Conservation (phyloP, 2,797 vertebrate genomes). For the Cuculus canorus region DNA sequence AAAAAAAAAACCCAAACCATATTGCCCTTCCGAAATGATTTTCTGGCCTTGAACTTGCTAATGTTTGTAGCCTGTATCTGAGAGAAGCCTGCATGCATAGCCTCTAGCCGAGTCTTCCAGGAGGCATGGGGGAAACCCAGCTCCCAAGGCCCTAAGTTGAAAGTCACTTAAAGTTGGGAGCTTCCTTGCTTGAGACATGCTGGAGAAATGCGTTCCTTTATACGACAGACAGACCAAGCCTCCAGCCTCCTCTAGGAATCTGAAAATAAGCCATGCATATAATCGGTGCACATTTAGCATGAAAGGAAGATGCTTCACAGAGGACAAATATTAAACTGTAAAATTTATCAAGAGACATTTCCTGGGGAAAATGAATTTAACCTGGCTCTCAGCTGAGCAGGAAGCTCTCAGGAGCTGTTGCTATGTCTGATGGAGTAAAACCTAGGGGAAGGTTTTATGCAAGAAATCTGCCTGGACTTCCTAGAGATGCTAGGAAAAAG, state of each 20-base stretch:
- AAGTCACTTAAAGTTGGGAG: not conserved
- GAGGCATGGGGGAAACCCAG: not conserved
- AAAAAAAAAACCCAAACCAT: not conserved
- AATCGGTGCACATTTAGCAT: slow-evolving; percentile 1
- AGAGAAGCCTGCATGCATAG: not conserved
- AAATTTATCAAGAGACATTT: slow-evolving; percentile 21
- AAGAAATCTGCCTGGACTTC: not conserved
- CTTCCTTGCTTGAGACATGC: not conserved
- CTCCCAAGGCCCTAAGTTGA: not conserved
- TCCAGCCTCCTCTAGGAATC: slow-evolving; percentile 13
- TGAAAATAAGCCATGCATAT: slow-evolving; percentile 7
- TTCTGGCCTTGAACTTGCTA: not conserved
- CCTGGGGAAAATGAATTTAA: not conserved
- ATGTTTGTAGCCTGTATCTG: not conserved
- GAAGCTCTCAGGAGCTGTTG: not conserved
- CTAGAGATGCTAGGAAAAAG: no score
- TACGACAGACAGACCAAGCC: not conserved
- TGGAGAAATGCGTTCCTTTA: not conserved
- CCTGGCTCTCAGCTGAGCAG: not conserved
- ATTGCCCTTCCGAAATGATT: not conserved
- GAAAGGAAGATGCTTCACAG: slow-evolving; percentile 9
- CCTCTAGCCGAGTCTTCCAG: not conserved
- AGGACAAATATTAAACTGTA: slow-evolving; percentile 25
- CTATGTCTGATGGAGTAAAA: not conserved
- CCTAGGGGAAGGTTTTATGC: not conserved